These are phyloP conservation scores for Pentamera pediparva DNA, from an alignment of 53 echinoderm and acorn worm genomes.

Conservation along the genomic window DNA sequence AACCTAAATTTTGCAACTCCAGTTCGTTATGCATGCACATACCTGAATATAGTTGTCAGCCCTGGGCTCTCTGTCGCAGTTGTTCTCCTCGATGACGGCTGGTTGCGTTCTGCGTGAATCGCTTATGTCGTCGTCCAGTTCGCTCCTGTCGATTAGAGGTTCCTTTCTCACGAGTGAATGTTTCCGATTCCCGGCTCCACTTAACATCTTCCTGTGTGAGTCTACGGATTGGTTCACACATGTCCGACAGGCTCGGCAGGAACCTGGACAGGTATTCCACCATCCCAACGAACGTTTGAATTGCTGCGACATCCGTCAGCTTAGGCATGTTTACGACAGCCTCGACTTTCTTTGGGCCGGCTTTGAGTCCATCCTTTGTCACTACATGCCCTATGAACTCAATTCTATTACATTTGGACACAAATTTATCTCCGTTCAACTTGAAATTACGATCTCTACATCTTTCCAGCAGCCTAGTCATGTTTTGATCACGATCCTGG, in stretches of 20 bases:
- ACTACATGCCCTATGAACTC: slow-evolving; percentile 27
- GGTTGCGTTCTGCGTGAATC: no score
- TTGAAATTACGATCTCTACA: slow-evolving; percentile 13
- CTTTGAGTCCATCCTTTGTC: slow-evolving; percentile 17
- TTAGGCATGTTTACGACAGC: slow-evolving; percentile 11
- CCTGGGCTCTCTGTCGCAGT: no score
- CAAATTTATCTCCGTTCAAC: slow-evolving; percentile 29
- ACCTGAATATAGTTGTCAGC: no score
- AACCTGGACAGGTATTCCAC: slow-evolving; percentile 40
- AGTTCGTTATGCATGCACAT: no score
- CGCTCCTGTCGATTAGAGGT: no score
- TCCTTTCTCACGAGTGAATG: no score
- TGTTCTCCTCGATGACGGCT: no score
- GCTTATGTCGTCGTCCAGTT: no score
- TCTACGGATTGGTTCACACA: no score
- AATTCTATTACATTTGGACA: slow-evolving; percentile 20
- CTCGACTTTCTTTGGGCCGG: slow-evolving; percentile 18
- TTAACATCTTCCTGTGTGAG: slow-evolving; percentile 14
- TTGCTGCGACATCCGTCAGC: background rate
- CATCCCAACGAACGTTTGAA: slow-evolving; percentile 44
- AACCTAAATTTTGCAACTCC: no score
- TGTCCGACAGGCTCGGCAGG: no score
- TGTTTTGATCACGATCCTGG: slow-evolving; percentile 23
- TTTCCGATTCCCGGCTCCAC: slow-evolving; percentile 20
- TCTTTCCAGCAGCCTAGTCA: slow-evolving; percentile 4